phyloP scores from a whole-genome alignment of 2,113 vertebrate genomes.

The Promerops cafer region DNA sequence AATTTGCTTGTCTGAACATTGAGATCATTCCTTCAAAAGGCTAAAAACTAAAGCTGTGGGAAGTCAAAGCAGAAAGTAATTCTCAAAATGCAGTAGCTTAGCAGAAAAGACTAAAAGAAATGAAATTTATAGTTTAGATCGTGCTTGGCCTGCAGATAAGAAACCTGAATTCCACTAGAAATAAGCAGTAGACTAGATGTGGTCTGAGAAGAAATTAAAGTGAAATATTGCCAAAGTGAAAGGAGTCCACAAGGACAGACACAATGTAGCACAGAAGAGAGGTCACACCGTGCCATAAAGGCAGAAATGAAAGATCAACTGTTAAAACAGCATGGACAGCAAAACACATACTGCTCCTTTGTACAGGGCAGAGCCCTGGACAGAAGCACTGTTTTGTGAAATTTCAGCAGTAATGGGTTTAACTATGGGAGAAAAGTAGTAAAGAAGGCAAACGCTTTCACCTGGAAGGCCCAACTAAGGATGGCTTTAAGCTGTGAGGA shows the following conservation, averaged over 20 bases:
- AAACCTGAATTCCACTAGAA: neutral
- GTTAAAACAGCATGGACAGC: neutral
- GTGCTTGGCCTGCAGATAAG: neutral
- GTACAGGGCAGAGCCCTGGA: neutral
- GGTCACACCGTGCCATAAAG: neutral
- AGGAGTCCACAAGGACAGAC: neutral
- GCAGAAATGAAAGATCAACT: neutral
- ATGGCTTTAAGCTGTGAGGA: neutral
- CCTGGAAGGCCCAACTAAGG: neutral
- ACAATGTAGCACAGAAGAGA: neutral
- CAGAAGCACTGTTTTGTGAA: neutral
- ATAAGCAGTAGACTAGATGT: neutral
- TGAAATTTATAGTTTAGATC: neutral
- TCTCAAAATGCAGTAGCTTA: neutral
- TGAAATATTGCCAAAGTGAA: neutral
- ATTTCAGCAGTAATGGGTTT: neutral
- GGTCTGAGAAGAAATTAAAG: neutral
- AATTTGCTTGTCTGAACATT: slow-evolving; percentile 2
- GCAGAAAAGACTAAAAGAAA: neutral
- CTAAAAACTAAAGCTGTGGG: neutral
- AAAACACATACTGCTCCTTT: neutral
- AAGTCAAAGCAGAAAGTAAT: neutral
- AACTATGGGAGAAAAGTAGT: neutral
- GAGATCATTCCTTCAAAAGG: neutral
- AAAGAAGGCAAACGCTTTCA: neutral